These are phyloP conservation scores for Heliconius eleuchia DNA, from an alignment of 1,140 invertebrate species.

Conservation along the genomic window DNA sequence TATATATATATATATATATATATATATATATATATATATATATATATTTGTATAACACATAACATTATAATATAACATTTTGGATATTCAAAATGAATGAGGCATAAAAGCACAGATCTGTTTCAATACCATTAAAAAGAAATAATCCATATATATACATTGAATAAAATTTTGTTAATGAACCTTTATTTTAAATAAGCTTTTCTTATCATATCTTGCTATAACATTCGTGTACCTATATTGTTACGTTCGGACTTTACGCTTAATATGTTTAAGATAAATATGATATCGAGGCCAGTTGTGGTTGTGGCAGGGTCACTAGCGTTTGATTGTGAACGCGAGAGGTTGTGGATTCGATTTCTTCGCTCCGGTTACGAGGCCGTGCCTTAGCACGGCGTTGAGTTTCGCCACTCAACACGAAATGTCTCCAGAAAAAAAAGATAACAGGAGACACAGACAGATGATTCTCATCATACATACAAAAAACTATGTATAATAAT, in stretches of 20 bases:
- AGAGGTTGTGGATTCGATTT: too few relatives aligned
- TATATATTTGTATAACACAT: not conserved
- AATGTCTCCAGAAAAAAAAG: too few relatives aligned
- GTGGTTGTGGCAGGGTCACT: too few relatives aligned
- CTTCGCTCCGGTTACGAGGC: too few relatives aligned
- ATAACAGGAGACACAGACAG: too few relatives aligned
- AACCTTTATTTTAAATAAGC: not conserved
- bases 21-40: not conserved
- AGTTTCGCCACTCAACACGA: too few relatives aligned
- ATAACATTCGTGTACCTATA: not conserved
- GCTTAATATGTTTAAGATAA: not conserved
- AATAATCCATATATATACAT: not conserved
- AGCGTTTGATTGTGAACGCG: too few relatives aligned
- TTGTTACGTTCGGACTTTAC: not conserved
- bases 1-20: too few relatives aligned
- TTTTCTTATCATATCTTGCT: not conserved
- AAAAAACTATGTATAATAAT: not conserved
- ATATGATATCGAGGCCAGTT: too few relatives aligned
- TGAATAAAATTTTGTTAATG: not conserved
- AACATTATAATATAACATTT: too few relatives aligned
- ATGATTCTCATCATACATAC: not conserved
- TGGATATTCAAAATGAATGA: not conserved
- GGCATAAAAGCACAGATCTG: not conserved
- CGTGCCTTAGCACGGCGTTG: too few relatives aligned
- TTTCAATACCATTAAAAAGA: not conserved